Percentiles rank a stretch among this genome's conserved stretches.
These are phyloP conservation scores for Miichthys miiuy DNA, from an alignment of 2,797 vertebrate genomes.

Conservation along the genomic window DNA sequence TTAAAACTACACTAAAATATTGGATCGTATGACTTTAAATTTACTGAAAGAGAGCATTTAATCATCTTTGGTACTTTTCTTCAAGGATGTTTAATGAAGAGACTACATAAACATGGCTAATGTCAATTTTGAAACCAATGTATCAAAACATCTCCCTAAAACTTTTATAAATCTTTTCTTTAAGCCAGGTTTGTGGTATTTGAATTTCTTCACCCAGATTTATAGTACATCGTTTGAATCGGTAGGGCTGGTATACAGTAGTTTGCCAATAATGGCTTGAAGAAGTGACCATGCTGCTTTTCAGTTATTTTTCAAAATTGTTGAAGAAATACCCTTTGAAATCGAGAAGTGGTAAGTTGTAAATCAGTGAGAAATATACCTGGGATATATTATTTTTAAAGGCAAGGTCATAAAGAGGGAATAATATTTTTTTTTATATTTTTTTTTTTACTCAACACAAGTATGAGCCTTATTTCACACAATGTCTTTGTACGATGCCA, in stretches of 20 bases:
- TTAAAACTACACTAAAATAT: constrained; percentile 81
- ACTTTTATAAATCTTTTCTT: constrained; percentile 34
- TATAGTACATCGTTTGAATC: constrained; percentile 53
- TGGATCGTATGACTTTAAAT: constrained; percentile 42
- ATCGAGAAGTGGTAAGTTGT: constrained; percentile 62
- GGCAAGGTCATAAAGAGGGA: constrained; percentile 17
- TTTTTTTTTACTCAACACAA: not conserved
- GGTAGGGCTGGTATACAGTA: not conserved
- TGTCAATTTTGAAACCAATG: constrained; percentile 23
- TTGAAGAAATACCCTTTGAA: constrained; percentile 48
- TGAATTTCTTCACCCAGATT: constrained; percentile 52
- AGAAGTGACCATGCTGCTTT: constrained; percentile 49
- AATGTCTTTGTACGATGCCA: not conserved
- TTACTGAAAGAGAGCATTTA: constrained; percentile 32
- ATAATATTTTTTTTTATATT: not conserved
- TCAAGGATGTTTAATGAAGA: constrained; percentile 42
- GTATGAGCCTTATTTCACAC: not conserved
- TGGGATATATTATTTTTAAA: constrained; percentile 47
- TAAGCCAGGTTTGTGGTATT: constrained; percentile 60
- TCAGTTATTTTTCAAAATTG: constrained; percentile 52
- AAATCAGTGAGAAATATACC: constrained; percentile 44
- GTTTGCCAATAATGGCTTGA: constrained; percentile 40
- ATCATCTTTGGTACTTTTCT: constrained; percentile 13
- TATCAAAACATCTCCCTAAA: constrained; percentile 6
- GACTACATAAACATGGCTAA: constrained; percentile 30